Evolutionary conservation across 2,113 vertebrate genomes (phyloP).

Genomic region (Burhinus oedicnemus): DNA sequence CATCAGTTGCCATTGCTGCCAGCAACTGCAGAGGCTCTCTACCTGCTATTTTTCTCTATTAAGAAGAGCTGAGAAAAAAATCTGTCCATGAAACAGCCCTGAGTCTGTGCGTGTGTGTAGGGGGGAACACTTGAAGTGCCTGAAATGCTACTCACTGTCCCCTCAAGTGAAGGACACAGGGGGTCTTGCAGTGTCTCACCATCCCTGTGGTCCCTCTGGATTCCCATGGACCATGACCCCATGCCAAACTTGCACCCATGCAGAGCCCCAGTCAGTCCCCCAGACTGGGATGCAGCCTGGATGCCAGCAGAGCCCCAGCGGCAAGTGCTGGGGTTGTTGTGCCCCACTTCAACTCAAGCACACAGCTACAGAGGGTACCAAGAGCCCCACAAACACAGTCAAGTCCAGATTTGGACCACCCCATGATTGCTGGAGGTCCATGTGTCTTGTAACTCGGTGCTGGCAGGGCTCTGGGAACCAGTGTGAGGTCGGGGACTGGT

Average conservation of each 20-base stretch:
- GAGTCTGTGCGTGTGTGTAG: background rate
- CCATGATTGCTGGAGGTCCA: accelerated
- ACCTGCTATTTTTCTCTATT: background rate
- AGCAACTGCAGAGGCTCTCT: background rate
- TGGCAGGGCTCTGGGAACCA: background rate
- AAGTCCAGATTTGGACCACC: background rate
- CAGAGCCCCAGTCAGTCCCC: background rate
- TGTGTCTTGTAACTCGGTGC: background rate
- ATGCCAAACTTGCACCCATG: background rate
- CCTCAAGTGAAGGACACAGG: background rate
- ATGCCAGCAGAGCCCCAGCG: background rate
- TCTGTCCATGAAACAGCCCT: background rate
- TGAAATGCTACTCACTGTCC: background rate
- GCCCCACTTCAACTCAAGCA: too few species aligned
- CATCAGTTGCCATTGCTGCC: background rate
- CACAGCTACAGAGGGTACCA: background rate
- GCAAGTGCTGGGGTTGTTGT: background rate
- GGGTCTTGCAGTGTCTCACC: background rate
- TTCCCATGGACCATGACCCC: background rate
- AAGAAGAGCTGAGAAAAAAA: background rate
- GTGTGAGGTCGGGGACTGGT: background rate
- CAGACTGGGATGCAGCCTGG: background rate
- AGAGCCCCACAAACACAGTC: background rate
- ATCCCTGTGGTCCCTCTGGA: background rate
- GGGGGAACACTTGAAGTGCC: too few species aligned